phyloP scores from a whole-genome alignment of 1,140 invertebrate species.

The Drosophila virilis region DNA sequence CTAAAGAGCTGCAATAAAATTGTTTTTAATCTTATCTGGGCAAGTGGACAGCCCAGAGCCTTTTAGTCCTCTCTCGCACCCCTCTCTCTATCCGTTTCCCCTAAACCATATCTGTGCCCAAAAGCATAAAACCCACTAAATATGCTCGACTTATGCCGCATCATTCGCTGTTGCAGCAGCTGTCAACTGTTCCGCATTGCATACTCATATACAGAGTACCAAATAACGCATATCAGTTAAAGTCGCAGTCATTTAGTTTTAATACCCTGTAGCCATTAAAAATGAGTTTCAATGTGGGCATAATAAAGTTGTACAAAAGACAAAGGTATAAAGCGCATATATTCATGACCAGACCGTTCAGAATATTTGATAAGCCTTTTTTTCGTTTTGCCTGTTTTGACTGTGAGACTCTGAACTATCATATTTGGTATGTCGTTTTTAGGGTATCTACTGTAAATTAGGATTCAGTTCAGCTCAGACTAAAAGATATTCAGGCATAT shows the following conservation, averaged over 20 bases:
- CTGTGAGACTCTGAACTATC: too few relatives aligned
- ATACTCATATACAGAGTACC: conserved; percentile 33
- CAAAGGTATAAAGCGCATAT: background rate
- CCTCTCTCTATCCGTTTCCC: background rate
- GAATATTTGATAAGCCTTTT: too few relatives aligned
- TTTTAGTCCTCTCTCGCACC: conserved; percentile 59
- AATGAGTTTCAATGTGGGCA: background rate
- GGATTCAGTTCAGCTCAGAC: too few relatives aligned
- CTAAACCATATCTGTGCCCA: conserved; percentile 18
- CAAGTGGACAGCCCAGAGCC: conserved; percentile 67
- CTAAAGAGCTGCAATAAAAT: conserved; percentile 84
- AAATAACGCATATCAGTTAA: conserved; percentile 55
- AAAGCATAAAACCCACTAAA: conserved; percentile 75
- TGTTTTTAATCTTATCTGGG: conserved; percentile 80
- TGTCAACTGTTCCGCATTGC: conserved; percentile 57
- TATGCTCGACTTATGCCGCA: conserved; percentile 75
- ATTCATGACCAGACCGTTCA: too few relatives aligned
- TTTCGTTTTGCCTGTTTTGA: too few relatives aligned
- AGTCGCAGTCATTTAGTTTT: conserved; percentile 61
- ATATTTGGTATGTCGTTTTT: too few relatives aligned
- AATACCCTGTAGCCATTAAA: conserved; percentile 19
- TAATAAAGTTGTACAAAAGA: conserved; percentile 5
- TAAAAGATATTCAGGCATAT: too few relatives aligned
- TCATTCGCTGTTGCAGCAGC: conserved; percentile 60
- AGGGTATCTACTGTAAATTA: too few relatives aligned